Evolutionary conservation across 2,797 vertebrate genomes (phyloP), one percentile per base, ranked within the genome.

Genomic region (Hippocampus kuda): DNA sequence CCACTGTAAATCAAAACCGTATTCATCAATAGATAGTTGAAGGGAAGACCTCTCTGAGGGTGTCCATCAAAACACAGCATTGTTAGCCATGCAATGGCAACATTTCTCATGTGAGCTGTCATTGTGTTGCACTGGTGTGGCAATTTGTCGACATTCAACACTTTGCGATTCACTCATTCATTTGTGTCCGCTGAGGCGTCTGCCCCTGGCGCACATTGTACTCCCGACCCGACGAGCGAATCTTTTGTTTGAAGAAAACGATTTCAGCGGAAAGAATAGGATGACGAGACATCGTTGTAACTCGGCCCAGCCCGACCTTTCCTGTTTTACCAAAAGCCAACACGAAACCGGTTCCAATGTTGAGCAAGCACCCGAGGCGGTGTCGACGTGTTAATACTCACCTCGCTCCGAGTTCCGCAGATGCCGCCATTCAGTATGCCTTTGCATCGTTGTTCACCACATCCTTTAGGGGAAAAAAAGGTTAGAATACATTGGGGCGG

Each of bases 301-400:
- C 70, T 62, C 9, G 63, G 56, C 68, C 77, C 27, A 53, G 60
- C 69, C 69, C 66, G 68, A 66, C 75, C 71, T 72, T 79, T 76
- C 64, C 78, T 81, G 64, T 72, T 77, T 7, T 70, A 79, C 83
- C 78, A 88, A 84, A 70, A 75, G 70, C 67, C 53, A 49, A 71
- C 66, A 65, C 72, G 15, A 75, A 79, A 83, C 78, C 75, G 78
- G 75, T 78, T 74, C 57, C 59, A 70, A 42, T 56, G 41, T 60
- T 11, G 46, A 61, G 70, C 54, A 44, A 60, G 64, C 73, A 81
- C 77, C 83, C 63, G 73, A 72, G 73, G 72, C 77, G 51, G 41
- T 46, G 30, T 53, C 71, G 42, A 68, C 67, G 63, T 81, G 72
- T 67, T 66, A 70, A 71, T 73, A 70, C 66, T 79, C 74, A 73